Percentiles rank a stretch among this genome's conserved stretches.
phyloP scores from a whole-genome alignment of 2,797 vertebrate genomes.

The Sebastes matsubarae region DNA sequence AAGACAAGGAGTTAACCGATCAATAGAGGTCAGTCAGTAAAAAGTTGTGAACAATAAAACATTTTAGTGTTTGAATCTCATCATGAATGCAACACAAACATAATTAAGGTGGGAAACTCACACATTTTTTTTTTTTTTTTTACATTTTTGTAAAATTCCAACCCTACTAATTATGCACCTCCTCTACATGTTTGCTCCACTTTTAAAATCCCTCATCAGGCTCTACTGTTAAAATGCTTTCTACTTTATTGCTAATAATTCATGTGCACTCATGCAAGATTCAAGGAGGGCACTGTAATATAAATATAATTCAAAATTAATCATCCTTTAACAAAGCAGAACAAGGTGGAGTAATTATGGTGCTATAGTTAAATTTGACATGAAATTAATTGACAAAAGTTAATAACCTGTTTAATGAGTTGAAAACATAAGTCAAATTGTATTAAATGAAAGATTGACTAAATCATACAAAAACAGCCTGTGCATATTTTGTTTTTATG shows the following conservation, averaged over 20 bases:
- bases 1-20: neutral
- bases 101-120: neutral
- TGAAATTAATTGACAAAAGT: slow-evolving; percentile 2
- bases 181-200: neutral
- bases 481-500: neutral
- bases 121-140: neutral
- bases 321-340: neutral
- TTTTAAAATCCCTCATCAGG: neutral
- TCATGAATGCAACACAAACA: neutral
- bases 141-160: neutral
- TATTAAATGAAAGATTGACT: slow-evolving; percentile 2
- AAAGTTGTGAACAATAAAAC: neutral
- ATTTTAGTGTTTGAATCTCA: neutral
- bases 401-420: neutral
- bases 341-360: neutral
- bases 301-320: neutral
- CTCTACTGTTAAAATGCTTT: neutral
- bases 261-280: neutral
- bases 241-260: neutral
- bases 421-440: neutral
- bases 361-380: neutral
- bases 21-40: neutral
- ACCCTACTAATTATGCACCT: neutral
- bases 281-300: neutral
- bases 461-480: neutral